Conservation (phyloP, 2,888 invertebrate genomes). For the Allygus modestus region DNA sequence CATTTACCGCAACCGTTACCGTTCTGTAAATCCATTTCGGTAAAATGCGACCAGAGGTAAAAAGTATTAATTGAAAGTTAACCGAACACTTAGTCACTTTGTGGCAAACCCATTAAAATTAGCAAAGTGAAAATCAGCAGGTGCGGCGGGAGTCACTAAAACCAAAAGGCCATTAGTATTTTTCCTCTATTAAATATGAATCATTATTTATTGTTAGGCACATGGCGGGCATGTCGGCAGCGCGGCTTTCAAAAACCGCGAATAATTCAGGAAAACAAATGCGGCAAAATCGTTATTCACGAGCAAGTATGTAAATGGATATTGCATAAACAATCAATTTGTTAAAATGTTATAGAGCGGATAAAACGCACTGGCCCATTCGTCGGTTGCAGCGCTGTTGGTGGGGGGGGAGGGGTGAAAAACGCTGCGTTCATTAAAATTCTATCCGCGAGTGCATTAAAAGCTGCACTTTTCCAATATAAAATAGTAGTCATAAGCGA, state of each 20-base stretch:
- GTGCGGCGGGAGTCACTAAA: slow-evolving; percentile 29
- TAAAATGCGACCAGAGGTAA: slow-evolving; percentile 47
- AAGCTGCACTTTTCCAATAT: slow-evolving; percentile 65
- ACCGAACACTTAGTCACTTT: slow-evolving; percentile 56
- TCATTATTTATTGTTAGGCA: slow-evolving; percentile 49
- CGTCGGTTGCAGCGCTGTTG: background rate
- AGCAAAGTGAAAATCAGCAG: slow-evolving; percentile 58
- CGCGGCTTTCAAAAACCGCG: slow-evolving; percentile 58
- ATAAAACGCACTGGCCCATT: slow-evolving; percentile 54
- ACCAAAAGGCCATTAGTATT: slow-evolving; percentile 59
- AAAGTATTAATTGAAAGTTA: slow-evolving; percentile 52
- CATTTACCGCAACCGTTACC: slow-evolving; percentile 10
- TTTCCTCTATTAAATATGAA: slow-evolving; percentile 53
- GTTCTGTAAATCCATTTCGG: slow-evolving; percentile 18
- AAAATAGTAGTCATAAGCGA: slow-evolving; percentile 42
- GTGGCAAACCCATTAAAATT: slow-evolving; percentile 56
- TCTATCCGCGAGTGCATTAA: slow-evolving; percentile 65
- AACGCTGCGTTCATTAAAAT: slow-evolving; percentile 64
- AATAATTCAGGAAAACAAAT: slow-evolving; percentile 62
- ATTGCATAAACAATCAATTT: slow-evolving; percentile 63
- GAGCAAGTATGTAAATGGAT: slow-evolving; percentile 64
- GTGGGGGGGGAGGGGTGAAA: slow-evolving; percentile 37
- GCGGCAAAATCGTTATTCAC: slow-evolving; percentile 58
- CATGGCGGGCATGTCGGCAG: slow-evolving; percentile 13
- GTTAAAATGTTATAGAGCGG: slow-evolving; percentile 63